Evolutionary conservation across 2,113 vertebrate genomes (phyloP).

Genomic region (Rousettus leschenaultii): DNA sequence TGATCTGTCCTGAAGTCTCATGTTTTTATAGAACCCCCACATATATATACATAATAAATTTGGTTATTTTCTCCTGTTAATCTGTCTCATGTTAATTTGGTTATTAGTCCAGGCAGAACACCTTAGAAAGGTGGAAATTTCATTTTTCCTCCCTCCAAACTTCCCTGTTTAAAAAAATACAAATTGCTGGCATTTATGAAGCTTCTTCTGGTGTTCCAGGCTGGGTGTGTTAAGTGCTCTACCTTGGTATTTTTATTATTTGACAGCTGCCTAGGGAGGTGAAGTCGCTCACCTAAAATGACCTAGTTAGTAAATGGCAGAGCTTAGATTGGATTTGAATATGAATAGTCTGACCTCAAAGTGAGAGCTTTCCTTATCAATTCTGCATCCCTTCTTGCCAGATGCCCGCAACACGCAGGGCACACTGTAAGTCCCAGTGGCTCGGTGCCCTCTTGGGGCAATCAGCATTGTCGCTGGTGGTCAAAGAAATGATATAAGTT

Average conservation of each 20-base stretch:
- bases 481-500: rapidly evolving
- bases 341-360: not conserved
- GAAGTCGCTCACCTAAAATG: not conserved
- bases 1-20: not conserved
- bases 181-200: not conserved
- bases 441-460: rapidly evolving
- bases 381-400: not conserved
- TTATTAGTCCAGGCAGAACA: not conserved
- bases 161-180: not conserved
- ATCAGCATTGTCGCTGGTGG: not conserved
- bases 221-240: not conserved
- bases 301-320: not conserved
- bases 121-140: not conserved
- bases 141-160: not conserved
- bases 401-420: too few relatives aligned
- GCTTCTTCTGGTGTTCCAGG: not conserved
- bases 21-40: not conserved
- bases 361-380: not conserved
- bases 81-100: not conserved
- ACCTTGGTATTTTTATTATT: not conserved
- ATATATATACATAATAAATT: not conserved
- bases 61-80: not conserved
- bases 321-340: not conserved
- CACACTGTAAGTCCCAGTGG: too few relatives aligned
- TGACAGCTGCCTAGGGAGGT: not conserved